Evolutionary conservation across 2,113 vertebrate genomes (phyloP).

Genomic region (Etheostoma cragini): DNA sequence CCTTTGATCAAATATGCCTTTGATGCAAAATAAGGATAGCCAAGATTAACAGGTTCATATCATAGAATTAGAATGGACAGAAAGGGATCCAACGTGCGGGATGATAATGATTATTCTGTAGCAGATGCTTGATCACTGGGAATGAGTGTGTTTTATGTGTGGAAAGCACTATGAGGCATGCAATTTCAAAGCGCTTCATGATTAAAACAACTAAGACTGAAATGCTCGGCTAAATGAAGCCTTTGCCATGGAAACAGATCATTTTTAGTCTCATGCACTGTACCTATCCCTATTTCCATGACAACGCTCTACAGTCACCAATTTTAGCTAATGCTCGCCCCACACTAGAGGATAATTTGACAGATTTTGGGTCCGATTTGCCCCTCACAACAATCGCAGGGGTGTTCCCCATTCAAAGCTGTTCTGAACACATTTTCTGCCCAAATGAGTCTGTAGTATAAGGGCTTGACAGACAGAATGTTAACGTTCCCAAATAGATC

Average conservation of each 20-base stretch:
- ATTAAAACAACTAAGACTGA: constrained; percentile 28
- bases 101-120: background rate
- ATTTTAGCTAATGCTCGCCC: too few relatives aligned
- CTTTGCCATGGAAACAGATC: constrained; percentile 68
- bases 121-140: constrained; percentile 29
- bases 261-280: constrained; percentile 22
- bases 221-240: constrained; percentile 29
- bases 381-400: too few relatives aligned
- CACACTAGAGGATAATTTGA: too few relatives aligned
- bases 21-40: constrained; percentile 42
- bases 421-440: too few relatives aligned
- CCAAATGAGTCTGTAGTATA: too few relatives aligned
- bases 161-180: constrained; percentile 5
- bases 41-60: constrained; percentile 46
- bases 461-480: too few relatives aligned
- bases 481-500: too few relatives aligned
- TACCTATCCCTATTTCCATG: constrained; percentile 60
- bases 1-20: constrained; percentile 61
- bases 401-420: too few relatives aligned
- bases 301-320: constrained; percentile 19
- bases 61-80: background rate
- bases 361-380: too few relatives aligned
- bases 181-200: constrained; percentile 23
- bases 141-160: constrained; percentile 40
- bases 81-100: background rate